Base-by-base conservation (phyloP, 2,113 vertebrate genomes). In the Smithornis capensis region DNA sequence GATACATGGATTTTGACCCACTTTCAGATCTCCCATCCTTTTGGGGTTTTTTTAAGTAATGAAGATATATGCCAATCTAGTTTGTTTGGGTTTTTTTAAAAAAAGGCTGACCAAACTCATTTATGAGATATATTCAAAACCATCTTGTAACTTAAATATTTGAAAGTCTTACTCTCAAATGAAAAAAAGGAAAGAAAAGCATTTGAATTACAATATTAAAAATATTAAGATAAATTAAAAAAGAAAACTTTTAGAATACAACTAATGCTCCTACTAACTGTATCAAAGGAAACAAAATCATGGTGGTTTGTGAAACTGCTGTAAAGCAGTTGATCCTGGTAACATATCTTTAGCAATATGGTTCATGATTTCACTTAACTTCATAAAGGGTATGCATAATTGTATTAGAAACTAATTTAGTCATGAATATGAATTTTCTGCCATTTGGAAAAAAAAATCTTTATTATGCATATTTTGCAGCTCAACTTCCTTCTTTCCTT, bases 361-460 rank as follows among this genome's bases (percentile, higher is more conserved):
- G 62, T 81, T 92, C 67, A 85, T 62, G 53, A 91, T 95, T 97
- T 94, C 95, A 73, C 82, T 83, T 96, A 96, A 89, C 65, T 97
- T 97, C 80, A 94, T 93, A 95, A 96, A 97, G 53, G 31, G 42
- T 50, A 67, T 98, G 85, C 77, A 97, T 97, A 98, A 97, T 98
- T 97, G n/a, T 97, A 98, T 96, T 93, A 97, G 92, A 95, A 96
- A 86, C 71, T 93, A 98, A 97, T 98, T 97, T 97, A 97, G 83
- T 83, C 70, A 77, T 92, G 92, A 97, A 97, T 95, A 97, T 95
- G 97, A 96, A 96, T 97, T 96, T 96, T 91, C 92, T 88, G 45
- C 38, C 52, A n/a, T 78, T 87, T 83, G 12, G 42, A 62, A 50
- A 70, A 74, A 92, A 97, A 77, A 49, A 28, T 91, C 78, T 90